Conservation (phyloP, 2,888 invertebrate species). For the Allacma fusca region DNA sequence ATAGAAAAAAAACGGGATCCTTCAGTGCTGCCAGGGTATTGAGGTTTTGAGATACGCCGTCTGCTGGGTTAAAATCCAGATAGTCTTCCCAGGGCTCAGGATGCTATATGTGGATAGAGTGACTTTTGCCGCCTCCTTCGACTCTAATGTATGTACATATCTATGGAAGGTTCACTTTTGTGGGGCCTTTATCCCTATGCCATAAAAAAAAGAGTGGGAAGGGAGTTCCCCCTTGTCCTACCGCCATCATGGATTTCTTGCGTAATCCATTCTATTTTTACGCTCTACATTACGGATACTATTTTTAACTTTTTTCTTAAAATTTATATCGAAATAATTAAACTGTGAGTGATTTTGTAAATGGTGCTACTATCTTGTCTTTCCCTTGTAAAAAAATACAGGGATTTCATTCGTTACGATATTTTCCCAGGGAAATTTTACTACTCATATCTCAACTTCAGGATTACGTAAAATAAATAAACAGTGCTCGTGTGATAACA, state of each 20-base stretch:
- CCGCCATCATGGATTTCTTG: slow-evolving; percentile 38
- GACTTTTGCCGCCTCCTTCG: background rate
- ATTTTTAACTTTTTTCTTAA: background rate
- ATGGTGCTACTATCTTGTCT: background rate
- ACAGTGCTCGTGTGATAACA: too few relatives aligned
- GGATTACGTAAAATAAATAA: too few relatives aligned
- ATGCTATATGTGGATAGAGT: background rate
- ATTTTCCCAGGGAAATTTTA: too few relatives aligned
- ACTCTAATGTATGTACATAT: too few relatives aligned
- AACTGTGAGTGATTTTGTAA: too few relatives aligned
- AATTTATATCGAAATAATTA: too few relatives aligned
- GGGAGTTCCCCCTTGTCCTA: slow-evolving; percentile 35
- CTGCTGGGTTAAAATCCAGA: slow-evolving; percentile 4
- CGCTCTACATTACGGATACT: background rate
- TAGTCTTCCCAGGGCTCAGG: background rate
- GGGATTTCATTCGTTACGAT: too few relatives aligned
- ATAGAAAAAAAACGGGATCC: slow-evolving; percentile 14
- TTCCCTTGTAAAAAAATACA: too few relatives aligned
- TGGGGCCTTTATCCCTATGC: slow-evolving; percentile 27
- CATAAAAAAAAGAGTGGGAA: background rate
- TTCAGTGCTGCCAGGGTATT: background rate
- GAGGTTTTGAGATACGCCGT: background rate
- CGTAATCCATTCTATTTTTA: background rate
- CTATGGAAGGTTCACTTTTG: too few relatives aligned
- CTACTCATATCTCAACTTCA: too few relatives aligned